These are phyloP conservation scores for Phoxinus phoxinus DNA, from an alignment of 2,113 vertebrate species.

Conservation along the genomic window DNA sequence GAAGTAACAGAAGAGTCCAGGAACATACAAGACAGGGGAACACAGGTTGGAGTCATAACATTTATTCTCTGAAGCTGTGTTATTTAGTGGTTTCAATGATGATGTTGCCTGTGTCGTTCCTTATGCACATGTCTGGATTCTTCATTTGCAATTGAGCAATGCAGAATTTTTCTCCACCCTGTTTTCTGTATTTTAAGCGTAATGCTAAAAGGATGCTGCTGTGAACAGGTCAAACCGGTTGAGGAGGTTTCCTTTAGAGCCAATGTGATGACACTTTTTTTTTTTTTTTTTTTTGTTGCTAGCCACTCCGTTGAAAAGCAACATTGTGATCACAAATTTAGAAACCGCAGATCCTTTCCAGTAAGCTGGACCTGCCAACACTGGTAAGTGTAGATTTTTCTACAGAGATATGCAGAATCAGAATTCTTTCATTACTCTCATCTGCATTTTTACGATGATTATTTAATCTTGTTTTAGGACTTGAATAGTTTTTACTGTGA, in stretches of 20 bases:
- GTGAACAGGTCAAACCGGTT: slow-evolving; percentile 46
- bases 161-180: background rate
- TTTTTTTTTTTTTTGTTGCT: background rate
- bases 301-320: slow-evolving; percentile 25
- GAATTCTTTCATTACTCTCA: background rate
- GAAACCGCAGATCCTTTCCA: background rate
- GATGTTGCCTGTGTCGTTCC: background rate
- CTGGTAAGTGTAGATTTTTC: slow-evolving; percentile 14
- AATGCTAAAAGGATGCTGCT: background rate
- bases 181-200: background rate
- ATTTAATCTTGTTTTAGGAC: background rate
- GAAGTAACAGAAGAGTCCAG: no score
- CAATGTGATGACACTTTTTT: background rate
- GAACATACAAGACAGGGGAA: no score
- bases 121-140: background rate
- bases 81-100: background rate
- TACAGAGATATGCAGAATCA: background rate
- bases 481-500: background rate
- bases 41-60: no score
- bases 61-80: background rate
- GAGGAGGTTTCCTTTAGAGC: background rate
- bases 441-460: background rate
- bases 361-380: background rate
- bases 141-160: background rate
- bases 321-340: background rate